Percentiles rank a stretch among this genome's conserved stretches.
These are phyloP conservation scores for Zosterops japonicus DNA, from an alignment of 2,113 vertebrate genomes.

Conservation along the genomic window DNA sequence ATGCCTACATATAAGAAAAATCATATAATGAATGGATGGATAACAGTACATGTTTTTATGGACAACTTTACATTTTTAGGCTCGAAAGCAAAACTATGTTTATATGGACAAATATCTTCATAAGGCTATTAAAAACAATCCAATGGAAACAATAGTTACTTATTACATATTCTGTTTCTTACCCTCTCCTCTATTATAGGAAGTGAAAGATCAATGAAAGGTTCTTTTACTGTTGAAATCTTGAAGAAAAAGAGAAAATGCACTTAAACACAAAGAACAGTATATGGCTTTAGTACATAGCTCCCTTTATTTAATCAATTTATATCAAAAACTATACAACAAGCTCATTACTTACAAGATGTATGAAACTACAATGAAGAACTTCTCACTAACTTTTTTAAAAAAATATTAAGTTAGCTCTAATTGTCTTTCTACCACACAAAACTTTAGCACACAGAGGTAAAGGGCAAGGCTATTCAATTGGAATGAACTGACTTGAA, in stretches of 20 bases:
- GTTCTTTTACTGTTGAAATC: slow-evolving; percentile 95
- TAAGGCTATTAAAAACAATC: neutral
- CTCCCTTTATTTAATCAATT: neutral
- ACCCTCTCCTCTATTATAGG: slow-evolving; percentile 98
- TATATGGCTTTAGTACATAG: neutral
- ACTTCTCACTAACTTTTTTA: neutral
- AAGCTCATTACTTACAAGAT: neutral
- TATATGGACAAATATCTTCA: neutral
- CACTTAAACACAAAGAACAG: neutral
- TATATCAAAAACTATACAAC: neutral
- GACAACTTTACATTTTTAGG: neutral
- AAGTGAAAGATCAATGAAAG: slow-evolving; percentile 97
- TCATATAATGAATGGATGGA: neutral
- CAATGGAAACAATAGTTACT: neutral
- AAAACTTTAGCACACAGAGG: neutral
- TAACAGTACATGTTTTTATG: neutral
- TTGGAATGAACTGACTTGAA: neutral
- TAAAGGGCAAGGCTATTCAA: neutral
- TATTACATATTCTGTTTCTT: slow-evolving; percentile 70
- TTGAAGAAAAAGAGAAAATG: slow-evolving; percentile 71
- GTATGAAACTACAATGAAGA: slow-evolving; percentile 47
- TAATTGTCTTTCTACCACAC: neutral
- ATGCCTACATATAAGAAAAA: neutral
- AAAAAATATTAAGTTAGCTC: neutral
- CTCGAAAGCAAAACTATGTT: neutral